These are phyloP conservation scores for Craseonycteris thonglongyai DNA, from an alignment of 2,113 vertebrate species.

Conservation along the genomic window DNA sequence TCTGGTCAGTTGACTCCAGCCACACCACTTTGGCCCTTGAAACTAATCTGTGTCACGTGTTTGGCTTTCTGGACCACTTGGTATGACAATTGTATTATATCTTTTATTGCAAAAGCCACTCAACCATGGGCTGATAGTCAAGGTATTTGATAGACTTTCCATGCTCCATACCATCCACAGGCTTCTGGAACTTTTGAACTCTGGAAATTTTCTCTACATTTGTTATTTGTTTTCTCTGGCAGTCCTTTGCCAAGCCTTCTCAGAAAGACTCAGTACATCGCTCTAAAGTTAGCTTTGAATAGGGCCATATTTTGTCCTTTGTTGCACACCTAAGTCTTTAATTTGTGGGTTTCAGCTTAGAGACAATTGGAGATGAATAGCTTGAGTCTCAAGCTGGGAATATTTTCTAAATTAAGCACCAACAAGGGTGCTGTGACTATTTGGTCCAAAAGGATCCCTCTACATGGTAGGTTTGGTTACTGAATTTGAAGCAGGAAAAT, in stretches of 20 bases:
- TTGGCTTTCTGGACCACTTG: not conserved
- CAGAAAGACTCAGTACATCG: not conserved
- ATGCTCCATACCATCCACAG: not conserved
- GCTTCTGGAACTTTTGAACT: not conserved
- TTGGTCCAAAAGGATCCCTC: not conserved
- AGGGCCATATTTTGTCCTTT: not conserved
- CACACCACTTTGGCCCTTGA: not conserved
- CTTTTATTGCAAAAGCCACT: conserved; percentile 43
- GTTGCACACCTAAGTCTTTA: not conserved
- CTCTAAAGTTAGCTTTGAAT: not conserved
- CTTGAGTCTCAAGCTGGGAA: not conserved
- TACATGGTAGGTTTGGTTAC: not conserved
- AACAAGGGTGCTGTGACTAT: not conserved
- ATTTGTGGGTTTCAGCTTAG: not conserved
- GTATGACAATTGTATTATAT: not conserved
- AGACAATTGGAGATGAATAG: not conserved
- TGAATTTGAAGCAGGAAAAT: not conserved
- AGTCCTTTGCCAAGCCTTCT: not conserved
- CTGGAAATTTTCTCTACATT: not conserved
- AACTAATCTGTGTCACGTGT: not conserved
- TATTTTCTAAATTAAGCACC: not conserved
- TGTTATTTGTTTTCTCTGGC: conserved; percentile 41
- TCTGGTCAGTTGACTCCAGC: not conserved
- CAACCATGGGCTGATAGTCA: not conserved
- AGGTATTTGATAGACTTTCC: not conserved